Percentiles rank a stretch among this genome's conserved stretches.
These are phyloP conservation scores for Smittia aterrima DNA, from an alignment of 2,888 invertebrate species.

Conservation along the genomic window DNA sequence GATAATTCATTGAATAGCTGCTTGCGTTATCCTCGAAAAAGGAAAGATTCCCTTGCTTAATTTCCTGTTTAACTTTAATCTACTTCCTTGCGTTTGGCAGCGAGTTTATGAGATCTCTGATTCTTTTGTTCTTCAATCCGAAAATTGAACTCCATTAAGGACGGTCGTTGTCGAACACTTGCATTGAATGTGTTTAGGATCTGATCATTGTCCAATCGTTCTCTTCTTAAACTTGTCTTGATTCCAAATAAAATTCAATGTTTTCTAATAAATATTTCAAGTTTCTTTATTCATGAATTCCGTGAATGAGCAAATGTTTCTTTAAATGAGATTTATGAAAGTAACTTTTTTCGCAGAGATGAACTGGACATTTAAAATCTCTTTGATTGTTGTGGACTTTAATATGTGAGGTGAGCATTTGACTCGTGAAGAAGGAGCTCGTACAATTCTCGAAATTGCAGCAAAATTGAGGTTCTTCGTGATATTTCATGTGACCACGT, in stretches of 20 bases:
- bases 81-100: background rate
- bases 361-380: background rate
- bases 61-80: background rate
- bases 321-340: background rate
- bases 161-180: no score
- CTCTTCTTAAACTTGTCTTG: no score
- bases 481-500: background rate
- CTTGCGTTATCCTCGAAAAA: background rate
- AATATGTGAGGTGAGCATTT: background rate
- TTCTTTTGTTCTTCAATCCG: conserved; percentile 53
- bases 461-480: background rate
- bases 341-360: background rate
- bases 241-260: no score
- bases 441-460: background rate
- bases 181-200: no score
- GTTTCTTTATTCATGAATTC: no score
- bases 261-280: no score
- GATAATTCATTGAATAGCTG: no score
- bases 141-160: conserved; percentile 70
- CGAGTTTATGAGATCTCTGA: background rate
- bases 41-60: background rate
- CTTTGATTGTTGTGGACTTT: background rate
- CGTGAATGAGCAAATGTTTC: background rate
- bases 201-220: no score
- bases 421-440: background rate